Base-by-base conservation (phyloP, 2,113 vertebrate genomes). In the Tachysurus fulvidraco region DNA sequence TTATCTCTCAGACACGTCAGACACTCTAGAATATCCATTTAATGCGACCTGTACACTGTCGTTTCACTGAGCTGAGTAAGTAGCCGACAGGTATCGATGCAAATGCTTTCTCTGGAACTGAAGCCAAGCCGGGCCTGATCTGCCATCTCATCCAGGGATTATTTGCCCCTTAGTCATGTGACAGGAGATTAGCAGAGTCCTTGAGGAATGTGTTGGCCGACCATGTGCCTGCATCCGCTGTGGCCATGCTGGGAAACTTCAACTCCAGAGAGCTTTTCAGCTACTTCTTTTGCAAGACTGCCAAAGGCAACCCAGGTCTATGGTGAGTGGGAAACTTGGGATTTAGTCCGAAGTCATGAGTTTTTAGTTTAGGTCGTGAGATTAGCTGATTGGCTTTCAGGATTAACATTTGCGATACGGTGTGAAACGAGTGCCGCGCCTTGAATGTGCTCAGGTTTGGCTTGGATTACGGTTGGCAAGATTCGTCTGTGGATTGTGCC, bases 211-310 rank as follows among this genome's bases (percentile, higher is more conserved):
- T 83, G 92, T 91, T 93, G 91, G 89, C 90, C 46, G 87, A 87
- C 88, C 89, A 89, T 88, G 91, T 89, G 90, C 91, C 87, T 87
- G 77, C 90, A 84, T 90, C 91, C 92, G 91, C 92, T 91, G 91
- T 90, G 86, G 92, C 84, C 93, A 95, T 95, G 95, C 92, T 95
- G 91, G 93, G 94, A 92, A 95, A 95, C 93, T 95, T 95, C 89
- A 95, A 95, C 92, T 93, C 92, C 92, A 93, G 94, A 88, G 93
- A 95, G 60, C 94, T 95, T 88, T 95, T 95, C 88, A 95, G 94
- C 91, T 92, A 95, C 81, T 95, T 94, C 89, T 95, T 95, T 91
- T 95, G 94, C 84, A 93, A 95, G 88, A 95, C 94, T 21, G 94
- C 94, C 88, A 94, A 95, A 85, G 95, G 94, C 67, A 95, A 95